phyloP scores from a whole-genome alignment of 2,888 invertebrate species.

The Encarsia formosa region DNA sequence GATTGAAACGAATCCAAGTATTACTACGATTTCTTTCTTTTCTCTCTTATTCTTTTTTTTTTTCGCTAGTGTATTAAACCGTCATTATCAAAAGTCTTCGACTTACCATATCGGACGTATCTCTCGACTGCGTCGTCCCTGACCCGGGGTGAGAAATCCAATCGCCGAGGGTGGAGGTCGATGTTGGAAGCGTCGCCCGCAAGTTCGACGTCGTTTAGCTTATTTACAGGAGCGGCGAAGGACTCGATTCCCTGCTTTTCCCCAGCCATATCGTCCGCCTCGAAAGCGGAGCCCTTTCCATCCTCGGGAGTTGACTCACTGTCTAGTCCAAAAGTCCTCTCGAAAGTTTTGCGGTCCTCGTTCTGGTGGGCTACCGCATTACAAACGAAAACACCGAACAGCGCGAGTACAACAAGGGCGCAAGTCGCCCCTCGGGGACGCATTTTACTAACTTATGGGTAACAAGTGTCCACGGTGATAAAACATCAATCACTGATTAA shows the following conservation, averaged over 20 bases:
- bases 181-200: neutral
- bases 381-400: neutral
- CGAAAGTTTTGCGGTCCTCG: slow-evolving; percentile 28
- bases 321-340: slow-evolving; percentile 37
- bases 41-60: neutral
- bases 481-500: too few relatives aligned
- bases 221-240: neutral
- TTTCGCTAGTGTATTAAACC: neutral
- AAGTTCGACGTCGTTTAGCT: neutral
- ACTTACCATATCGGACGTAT: slow-evolving; percentile 47
- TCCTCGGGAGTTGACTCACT: too few relatives aligned
- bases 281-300: slow-evolving; percentile 17
- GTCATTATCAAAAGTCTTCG: slow-evolving; percentile 4
- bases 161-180: slow-evolving; percentile 1
- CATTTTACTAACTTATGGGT: too few relatives aligned
- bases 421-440: too few relatives aligned
- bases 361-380: slow-evolving; percentile 7
- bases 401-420: slow-evolving; percentile 1
- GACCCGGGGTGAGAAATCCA: too few relatives aligned
- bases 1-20: neutral
- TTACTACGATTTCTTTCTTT: neutral
- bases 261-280: slow-evolving; percentile 33
- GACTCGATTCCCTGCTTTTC: neutral
- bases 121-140: slow-evolving; percentile 33
- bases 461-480: too few relatives aligned